Conservation (phyloP, 2,888 invertebrate genomes). For the Amitus sp. region DNA sequence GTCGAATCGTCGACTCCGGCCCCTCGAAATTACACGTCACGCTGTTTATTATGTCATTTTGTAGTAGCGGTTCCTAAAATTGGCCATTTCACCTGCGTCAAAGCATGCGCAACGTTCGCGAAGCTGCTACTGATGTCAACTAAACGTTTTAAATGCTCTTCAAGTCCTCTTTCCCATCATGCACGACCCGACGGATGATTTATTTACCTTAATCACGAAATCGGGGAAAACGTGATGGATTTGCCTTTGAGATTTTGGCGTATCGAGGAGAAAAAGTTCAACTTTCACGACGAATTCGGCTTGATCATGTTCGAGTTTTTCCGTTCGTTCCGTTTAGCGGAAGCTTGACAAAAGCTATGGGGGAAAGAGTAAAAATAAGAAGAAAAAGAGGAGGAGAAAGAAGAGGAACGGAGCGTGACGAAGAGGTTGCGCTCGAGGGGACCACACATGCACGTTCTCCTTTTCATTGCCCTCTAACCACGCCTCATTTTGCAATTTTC, state of each 20-base stretch:
- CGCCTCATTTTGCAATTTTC: constrained; percentile 38
- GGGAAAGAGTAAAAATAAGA: constrained; percentile 37
- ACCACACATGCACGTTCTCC: constrained; percentile 44
- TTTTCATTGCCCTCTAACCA: constrained; percentile 32
- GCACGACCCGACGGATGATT: not conserved
- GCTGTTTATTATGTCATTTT: constrained; percentile 6
- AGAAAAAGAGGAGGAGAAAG: constrained; percentile 30
- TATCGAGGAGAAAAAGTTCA: not conserved
- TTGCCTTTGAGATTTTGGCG: no score
- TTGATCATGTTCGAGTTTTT: constrained; percentile 17
- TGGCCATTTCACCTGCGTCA: not conserved
- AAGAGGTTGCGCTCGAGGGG: constrained; percentile 60
- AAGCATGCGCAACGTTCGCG: constrained; percentile 3
- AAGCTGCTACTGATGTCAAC: constrained; percentile 29
- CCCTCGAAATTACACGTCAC: not conserved
- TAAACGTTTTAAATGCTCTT: constrained; percentile 28
- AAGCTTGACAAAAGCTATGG: constrained; percentile 39
- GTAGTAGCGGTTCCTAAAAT: constrained; percentile 1
- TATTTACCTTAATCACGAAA: constrained; percentile 2
- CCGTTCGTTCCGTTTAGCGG: constrained; percentile 36
- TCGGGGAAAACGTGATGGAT: not conserved
- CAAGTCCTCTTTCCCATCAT: not conserved
- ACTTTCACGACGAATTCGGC: not conserved
- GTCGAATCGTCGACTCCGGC: not conserved
- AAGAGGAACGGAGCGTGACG: constrained; percentile 34